Conservation (phyloP, 2,888 invertebrate genomes). For the Drosophila planitibia region DNA sequence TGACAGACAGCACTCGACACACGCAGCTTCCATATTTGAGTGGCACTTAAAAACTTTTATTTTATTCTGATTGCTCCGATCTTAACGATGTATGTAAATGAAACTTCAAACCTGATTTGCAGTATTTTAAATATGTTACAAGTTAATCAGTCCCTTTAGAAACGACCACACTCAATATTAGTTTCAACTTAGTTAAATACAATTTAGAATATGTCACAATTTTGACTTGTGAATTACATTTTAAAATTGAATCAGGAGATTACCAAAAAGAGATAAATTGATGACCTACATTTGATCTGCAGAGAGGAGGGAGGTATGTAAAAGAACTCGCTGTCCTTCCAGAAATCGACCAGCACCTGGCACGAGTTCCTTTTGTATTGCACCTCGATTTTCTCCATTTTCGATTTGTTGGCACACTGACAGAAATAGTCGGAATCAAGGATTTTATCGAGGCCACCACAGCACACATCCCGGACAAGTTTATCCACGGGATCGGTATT, state of each 20-base stretch:
- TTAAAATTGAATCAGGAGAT: not conserved
- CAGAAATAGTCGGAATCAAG: conserved; percentile 38
- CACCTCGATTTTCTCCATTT: conserved; percentile 13
- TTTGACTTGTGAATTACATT: not conserved
- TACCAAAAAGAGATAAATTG: not conserved
- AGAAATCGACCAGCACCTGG: conserved; percentile 53
- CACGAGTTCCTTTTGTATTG: conserved; percentile 25
- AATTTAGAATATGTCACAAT: not conserved
- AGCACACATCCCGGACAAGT: conserved; percentile 44
- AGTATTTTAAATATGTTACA: not conserved
- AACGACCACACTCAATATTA: not conserved
- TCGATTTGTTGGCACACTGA: conserved; percentile 25
- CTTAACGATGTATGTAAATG: not conserved
- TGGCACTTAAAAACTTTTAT: conserved; percentile 2
- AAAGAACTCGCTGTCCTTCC: conserved; percentile 64
- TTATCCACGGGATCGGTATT: conserved; percentile 29
- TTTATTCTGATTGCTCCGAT: not conserved
- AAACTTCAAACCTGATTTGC: not conserved
- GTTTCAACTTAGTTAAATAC: not conserved
- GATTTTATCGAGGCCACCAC: conserved; percentile 22
- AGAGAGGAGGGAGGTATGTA: conserved; percentile 40
- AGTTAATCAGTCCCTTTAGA: not conserved
- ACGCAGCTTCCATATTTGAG: conserved; percentile 7
- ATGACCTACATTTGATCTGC: not conserved
- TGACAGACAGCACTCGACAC: conserved; percentile 13